Evolutionary conservation across 1,140 invertebrate species (phyloP).

Genomic region (Lepidurus packardi): DNA sequence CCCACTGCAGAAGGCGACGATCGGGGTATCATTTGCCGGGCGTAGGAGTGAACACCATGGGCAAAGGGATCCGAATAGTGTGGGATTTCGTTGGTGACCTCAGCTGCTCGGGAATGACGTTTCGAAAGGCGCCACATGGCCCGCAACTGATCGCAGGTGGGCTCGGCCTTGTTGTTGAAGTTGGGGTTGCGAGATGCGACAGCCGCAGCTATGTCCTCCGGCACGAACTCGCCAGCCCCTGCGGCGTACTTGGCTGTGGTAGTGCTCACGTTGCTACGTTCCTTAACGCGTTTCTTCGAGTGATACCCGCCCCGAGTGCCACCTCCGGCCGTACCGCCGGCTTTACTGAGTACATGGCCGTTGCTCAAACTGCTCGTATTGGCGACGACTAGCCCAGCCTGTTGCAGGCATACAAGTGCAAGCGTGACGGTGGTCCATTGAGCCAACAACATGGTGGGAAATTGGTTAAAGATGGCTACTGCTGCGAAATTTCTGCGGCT

Average conservation of each 20-base stretch:
- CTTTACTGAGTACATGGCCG: background rate
- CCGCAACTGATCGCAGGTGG: conserved; percentile 75
- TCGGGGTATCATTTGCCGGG: conserved; percentile 33
- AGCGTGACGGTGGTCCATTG: background rate
- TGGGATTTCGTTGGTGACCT: conserved; percentile 75
- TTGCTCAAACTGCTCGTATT: background rate
- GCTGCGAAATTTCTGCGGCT: background rate
- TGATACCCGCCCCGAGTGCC: background rate
- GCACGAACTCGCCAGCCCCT: background rate
- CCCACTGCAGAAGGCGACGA: conserved; percentile 35
- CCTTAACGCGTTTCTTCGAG: background rate
- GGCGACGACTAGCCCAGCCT: background rate
- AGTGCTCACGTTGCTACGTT: background rate
- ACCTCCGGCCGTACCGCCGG: background rate
- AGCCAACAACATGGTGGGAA: background rate
- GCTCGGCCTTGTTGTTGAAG: conserved; percentile 51
- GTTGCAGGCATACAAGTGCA: background rate
- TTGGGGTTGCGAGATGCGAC: background rate
- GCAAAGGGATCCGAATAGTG: conserved; percentile 70
- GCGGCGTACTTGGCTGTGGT: background rate
- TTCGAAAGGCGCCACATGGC: conserved; percentile 89
- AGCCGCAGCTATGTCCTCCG: background rate
- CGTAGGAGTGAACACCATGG: conserved; percentile 49
- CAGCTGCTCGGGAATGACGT: conserved; percentile 74
- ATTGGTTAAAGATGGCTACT: background rate